phyloP scores from a whole-genome alignment of 2,888 invertebrate genomes.

The Mesoligia furuncula region DNA sequence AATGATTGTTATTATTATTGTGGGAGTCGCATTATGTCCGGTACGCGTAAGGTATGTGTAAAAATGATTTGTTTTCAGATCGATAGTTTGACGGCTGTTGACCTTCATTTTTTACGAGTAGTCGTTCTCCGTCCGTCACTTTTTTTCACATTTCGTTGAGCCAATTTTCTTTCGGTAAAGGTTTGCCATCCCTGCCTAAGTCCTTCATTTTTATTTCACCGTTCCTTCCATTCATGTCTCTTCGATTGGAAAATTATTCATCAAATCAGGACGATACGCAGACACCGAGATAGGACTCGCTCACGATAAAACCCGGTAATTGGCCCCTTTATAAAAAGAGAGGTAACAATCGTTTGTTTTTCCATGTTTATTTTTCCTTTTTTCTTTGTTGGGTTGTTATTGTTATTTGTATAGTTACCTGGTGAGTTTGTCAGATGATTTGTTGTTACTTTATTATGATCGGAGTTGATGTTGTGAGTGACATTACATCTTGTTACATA shows the following conservation, averaged over 20 bases:
- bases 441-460: neutral
- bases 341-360: constrained; percentile 53
- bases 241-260: constrained; percentile 84
- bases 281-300: constrained; percentile 65
- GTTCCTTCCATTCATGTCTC: constrained; percentile 67
- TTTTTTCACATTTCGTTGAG: neutral
- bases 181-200: constrained; percentile 30
- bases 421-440: constrained; percentile 23
- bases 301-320: constrained; percentile 78
- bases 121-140: neutral
- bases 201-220: constrained; percentile 66
- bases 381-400: constrained; percentile 38
- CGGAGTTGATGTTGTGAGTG: neutral
- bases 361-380: constrained; percentile 46
- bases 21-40: neutral
- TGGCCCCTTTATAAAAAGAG: constrained; percentile 73
- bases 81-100: too few relatives aligned
- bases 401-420: constrained; percentile 46
- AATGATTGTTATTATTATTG: neutral
- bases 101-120: neutral
- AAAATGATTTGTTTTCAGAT: neutral
- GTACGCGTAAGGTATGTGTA: neutral
- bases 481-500: neutral
- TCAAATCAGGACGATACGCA: constrained; percentile 78
- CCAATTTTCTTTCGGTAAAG: neutral